Percentiles rank a stretch among this genome's conserved stretches.
These are phyloP conservation scores for Lanius ludovicianus DNA, from an alignment of 2,113 vertebrate species.

Conservation along the genomic window DNA sequence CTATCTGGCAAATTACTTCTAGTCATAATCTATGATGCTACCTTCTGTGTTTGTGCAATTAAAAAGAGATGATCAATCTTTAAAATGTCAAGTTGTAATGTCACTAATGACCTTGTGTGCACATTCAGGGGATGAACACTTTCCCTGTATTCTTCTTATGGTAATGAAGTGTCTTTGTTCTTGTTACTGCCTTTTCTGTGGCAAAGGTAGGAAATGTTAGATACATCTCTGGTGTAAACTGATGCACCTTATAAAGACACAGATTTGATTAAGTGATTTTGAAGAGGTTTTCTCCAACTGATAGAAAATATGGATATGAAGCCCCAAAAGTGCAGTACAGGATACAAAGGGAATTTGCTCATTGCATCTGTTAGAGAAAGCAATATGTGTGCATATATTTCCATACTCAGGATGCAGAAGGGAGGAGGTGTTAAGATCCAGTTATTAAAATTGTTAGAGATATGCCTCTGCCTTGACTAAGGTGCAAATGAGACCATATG, in stretches of 20 bases:
- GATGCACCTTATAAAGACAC: not conserved
- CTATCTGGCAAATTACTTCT: not conserved
- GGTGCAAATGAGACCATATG: not conserved
- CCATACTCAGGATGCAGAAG: not conserved
- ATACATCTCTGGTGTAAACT: not conserved
- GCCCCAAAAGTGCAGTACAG: not conserved
- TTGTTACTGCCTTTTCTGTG: not conserved
- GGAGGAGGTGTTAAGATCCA: not conserved
- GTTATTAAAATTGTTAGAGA: not conserved
- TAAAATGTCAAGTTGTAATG: not conserved
- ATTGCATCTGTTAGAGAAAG: not conserved
- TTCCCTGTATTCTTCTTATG: not conserved
- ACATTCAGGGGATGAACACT: not conserved
- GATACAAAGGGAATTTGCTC: not conserved
- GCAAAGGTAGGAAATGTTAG: not conserved
- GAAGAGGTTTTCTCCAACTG: not conserved
- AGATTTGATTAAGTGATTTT: not conserved
- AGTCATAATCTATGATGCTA: not conserved
- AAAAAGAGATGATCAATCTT: not conserved
- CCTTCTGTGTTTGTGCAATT: not conserved
- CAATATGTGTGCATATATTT: not conserved
- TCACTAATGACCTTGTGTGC: not conserved
- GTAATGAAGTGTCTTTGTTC: not conserved
- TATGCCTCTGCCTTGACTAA: not conserved
- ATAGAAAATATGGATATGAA: not conserved